phyloP scores from a whole-genome alignment of 2,113 vertebrate genomes.

The Paramormyrops kingsleyae region DNA sequence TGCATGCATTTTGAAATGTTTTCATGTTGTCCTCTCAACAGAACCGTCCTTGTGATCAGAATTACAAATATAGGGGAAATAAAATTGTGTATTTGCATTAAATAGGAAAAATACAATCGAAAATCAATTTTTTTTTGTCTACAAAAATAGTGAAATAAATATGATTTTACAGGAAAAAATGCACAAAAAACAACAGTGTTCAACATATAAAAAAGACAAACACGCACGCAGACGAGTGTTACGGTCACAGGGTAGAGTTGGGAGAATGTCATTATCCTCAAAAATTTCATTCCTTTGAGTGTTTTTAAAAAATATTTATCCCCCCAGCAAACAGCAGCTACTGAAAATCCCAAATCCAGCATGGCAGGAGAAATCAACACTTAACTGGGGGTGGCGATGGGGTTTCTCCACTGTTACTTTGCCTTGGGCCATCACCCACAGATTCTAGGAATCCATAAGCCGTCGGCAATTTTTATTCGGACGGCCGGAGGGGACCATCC shows the following conservation, averaged over 20 bases:
- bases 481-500: slow-evolving; percentile 16
- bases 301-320: not conserved
- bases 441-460: slow-evolving; percentile 8
- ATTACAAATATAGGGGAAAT: slow-evolving; percentile 74
- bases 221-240: not conserved
- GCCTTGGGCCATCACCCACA: slow-evolving; percentile 5
- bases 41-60: slow-evolving; percentile 79
- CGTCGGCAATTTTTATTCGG: slow-evolving; percentile 45
- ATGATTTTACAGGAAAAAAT: slow-evolving; percentile 83
- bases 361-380: not conserved
- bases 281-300: slow-evolving; percentile 1
- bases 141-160: slow-evolving; percentile 99
- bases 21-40: slow-evolving; percentile 66
- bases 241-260: not conserved
- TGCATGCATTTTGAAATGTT: slow-evolving; percentile 71
- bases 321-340: not conserved
- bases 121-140: slow-evolving; percentile 86
- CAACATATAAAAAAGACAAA: slow-evolving; percentile 74
- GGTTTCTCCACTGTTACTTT: slow-evolving; percentile 16
- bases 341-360: not conserved
- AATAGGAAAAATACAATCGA: slow-evolving; percentile 99
- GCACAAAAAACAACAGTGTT: slow-evolving; percentile 76
- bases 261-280: slow-evolving; percentile 2
- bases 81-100: slow-evolving; percentile 73
- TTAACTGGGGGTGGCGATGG: not conserved